Evolutionary conservation across 2,113 vertebrate genomes (phyloP).

Genomic region (Tragulus kanchil): DNA sequence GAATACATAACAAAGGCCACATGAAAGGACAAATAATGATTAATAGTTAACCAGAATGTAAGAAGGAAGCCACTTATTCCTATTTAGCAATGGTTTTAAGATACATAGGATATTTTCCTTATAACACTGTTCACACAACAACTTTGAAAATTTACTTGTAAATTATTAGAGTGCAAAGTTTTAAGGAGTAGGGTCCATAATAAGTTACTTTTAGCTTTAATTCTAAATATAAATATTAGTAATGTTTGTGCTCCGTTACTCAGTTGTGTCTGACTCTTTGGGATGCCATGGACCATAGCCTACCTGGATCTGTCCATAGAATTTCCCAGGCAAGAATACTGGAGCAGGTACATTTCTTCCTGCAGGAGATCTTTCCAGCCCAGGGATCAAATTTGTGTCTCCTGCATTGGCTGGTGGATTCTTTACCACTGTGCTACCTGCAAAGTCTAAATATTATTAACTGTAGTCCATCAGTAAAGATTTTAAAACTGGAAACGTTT

Average conservation of each 20-base stretch:
- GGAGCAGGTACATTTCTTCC: neutral
- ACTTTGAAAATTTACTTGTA: neutral
- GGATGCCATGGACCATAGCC: neutral
- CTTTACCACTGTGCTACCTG: neutral
- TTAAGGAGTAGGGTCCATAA: neutral
- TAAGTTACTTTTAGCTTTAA: neutral
- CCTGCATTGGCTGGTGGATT: neutral
- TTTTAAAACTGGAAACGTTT: slow-evolving; percentile 35
- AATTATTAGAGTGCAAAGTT: neutral
- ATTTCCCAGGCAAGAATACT: neutral
- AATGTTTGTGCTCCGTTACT: neutral
- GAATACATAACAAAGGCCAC: neutral
- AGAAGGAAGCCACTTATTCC: neutral
- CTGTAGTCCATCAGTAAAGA: neutral
- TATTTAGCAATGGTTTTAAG: slow-evolving; percentile 48
- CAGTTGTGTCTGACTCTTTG: neutral
- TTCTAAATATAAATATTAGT: slow-evolving; percentile 15
- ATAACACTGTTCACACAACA: neutral
- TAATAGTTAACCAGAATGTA: slow-evolving; percentile 60
- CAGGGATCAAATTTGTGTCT: neutral
- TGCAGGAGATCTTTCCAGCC: neutral
- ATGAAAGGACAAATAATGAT: slow-evolving; percentile 55
- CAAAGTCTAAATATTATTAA: neutral
- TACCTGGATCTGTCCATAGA: neutral
- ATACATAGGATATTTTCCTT: slow-evolving; percentile 18